Evolutionary conservation across 2,888 invertebrate genomes (phyloP).

Genomic region (Yponomeuta sedellus): DNA sequence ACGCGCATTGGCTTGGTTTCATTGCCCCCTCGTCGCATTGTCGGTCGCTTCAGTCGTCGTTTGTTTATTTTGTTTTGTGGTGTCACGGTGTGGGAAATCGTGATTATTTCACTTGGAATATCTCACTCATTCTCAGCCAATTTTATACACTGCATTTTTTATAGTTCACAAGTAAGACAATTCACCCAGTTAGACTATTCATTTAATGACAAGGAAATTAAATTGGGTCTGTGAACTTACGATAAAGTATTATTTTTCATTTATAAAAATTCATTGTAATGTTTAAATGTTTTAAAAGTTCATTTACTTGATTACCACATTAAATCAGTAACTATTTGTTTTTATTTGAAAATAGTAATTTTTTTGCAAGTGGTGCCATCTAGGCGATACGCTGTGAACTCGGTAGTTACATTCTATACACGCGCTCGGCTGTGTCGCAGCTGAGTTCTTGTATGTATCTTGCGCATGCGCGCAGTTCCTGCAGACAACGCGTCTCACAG

Average conservation of each 20-base stretch:
- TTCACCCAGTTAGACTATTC: too few relatives aligned
- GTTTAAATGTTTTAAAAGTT: too few relatives aligned
- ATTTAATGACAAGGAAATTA: too few relatives aligned
- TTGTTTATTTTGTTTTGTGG: neutral
- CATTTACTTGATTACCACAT: too few relatives aligned
- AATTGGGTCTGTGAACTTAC: too few relatives aligned
- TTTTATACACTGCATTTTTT: too few relatives aligned
- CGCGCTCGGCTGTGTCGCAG: neutral
- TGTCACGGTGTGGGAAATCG: neutral
- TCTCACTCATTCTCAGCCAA: too few relatives aligned
- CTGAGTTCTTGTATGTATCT: neutral
- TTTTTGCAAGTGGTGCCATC: conserved; percentile 1
- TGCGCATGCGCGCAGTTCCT: neutral
- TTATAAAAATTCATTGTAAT: too few relatives aligned
- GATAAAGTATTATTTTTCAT: too few relatives aligned
- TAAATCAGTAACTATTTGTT: neutral
- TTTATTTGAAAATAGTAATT: neutral
- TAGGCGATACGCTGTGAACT: neutral
- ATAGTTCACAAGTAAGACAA: too few relatives aligned
- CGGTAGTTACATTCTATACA: neutral
- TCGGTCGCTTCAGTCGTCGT: neutral
- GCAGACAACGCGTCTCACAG: conserved; percentile 5
- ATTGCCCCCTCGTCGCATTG: neutral
- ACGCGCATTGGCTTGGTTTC: neutral
- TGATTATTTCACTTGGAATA: neutral